phyloP scores from a whole-genome alignment of 2,797 vertebrate species.

The Carcharodon carcharias region DNA sequence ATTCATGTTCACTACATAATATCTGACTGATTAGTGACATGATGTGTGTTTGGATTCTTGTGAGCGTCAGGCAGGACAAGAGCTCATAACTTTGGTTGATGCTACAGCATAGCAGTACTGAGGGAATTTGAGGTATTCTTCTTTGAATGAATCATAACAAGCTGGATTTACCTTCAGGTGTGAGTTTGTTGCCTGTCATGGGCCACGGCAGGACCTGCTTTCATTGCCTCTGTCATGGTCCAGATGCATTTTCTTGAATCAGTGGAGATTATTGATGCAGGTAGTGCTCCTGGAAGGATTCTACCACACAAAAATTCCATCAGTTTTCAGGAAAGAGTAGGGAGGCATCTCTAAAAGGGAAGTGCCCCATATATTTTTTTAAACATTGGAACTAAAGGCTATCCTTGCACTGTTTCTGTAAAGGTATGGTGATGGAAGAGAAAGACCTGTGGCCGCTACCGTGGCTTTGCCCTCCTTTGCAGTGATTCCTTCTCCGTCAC shows the following conservation, averaged over 20 bases:
- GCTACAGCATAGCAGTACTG: background rate
- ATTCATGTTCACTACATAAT: background rate
- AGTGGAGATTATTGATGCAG: background rate
- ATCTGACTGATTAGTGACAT: background rate
- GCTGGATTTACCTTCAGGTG: background rate
- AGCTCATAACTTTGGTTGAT: background rate
- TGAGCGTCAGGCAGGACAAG: background rate
- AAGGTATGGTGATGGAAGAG: background rate
- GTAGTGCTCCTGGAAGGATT: background rate
- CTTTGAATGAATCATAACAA: background rate
- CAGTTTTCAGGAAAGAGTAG: background rate
- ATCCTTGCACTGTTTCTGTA: background rate
- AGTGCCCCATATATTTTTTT: background rate
- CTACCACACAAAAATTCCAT: too few relatives aligned
- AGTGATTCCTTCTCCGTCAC: too few relatives aligned
- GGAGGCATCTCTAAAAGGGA: background rate
- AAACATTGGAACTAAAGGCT: background rate
- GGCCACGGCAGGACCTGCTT: background rate
- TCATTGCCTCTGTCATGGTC: background rate
- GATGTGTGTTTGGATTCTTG: background rate
- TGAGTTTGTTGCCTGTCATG: background rate
- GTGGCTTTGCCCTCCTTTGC: too few relatives aligned
- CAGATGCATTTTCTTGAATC: background rate
- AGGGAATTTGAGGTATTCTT: background rate
- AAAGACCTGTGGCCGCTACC: too few relatives aligned